Conservation (phyloP, 2,888 invertebrate species). For the Antheraea yamamai region DNA sequence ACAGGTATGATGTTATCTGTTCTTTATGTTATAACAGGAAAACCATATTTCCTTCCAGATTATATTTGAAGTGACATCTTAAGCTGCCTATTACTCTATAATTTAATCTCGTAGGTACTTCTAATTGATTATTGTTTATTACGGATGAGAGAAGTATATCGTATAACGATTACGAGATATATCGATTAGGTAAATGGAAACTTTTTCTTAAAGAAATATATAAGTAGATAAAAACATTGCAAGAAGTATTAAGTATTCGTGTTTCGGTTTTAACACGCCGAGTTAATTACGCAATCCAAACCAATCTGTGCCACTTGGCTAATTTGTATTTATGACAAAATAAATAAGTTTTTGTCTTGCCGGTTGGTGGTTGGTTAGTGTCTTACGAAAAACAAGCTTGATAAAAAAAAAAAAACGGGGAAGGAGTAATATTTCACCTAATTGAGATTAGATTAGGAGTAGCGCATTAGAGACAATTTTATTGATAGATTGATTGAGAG, state of each 20-base stretch:
- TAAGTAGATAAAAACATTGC: background rate
- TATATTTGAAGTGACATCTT: background rate
- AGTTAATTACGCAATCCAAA: background rate
- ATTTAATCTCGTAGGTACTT: no score
- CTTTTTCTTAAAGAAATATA: background rate
- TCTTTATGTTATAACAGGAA: slow-evolving; percentile 14
- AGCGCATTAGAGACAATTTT: background rate
- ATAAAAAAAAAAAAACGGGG: background rate
- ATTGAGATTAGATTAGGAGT: no score
- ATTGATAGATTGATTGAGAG: no score
- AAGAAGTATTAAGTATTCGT: background rate
- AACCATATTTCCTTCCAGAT: background rate
- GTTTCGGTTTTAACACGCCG: background rate
- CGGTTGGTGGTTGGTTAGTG: background rate
- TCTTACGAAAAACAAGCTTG: background rate
- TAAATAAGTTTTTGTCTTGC: slow-evolving; percentile 3
- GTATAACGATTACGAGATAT: background rate
- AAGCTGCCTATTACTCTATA: background rate
- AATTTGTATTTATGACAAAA: slow-evolving; percentile 12
- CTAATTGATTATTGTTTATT: background rate
- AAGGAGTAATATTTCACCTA: background rate
- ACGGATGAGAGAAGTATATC: background rate
- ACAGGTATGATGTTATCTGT: slow-evolving; percentile 56
- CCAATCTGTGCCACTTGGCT: background rate
- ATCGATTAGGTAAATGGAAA: background rate